Conservation (phyloP, 2,888 invertebrate species). For the Byasa hedistus region DNA sequence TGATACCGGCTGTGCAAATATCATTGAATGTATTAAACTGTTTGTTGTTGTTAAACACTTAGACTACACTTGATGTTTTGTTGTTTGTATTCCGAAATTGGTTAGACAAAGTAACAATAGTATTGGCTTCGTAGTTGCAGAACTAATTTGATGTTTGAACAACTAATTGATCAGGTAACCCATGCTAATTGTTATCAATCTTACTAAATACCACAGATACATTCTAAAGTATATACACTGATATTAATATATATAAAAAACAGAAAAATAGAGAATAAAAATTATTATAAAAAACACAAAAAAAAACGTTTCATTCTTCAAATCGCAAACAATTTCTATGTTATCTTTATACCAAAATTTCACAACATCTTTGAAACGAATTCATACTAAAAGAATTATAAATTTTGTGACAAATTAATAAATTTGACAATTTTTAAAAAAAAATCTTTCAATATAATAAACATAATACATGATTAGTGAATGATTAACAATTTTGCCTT, state of each 20-base stretch:
- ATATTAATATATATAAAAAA: too few species aligned
- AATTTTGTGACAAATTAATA: neutral
- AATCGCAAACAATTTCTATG: too few species aligned
- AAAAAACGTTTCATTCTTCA: neutral
- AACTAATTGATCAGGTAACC: neutral
- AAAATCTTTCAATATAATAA: neutral
- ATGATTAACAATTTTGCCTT: too few species aligned
- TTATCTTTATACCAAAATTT: neutral
- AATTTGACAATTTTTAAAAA: too few species aligned
- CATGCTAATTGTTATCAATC: neutral
- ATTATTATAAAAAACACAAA: too few species aligned
- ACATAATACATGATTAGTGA: too few species aligned
- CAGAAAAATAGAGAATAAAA: too few species aligned
- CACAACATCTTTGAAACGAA: neutral
- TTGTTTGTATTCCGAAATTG: conserved; percentile 5
- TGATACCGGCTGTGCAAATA: neutral
- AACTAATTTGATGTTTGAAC: neutral
- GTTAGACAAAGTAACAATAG: conserved; percentile 7
- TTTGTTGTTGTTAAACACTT: conserved; percentile 1
- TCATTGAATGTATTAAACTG: neutral
- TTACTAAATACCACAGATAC: neutral
- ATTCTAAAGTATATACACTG: too few species aligned
- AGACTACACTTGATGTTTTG: conserved; percentile 5
- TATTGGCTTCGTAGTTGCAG: neutral
- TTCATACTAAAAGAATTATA: neutral